Percentiles rank a stretch among this genome's conserved stretches.
phyloP scores from a whole-genome alignment of 2,888 invertebrate species.

The Hypercompe scribonia region DNA sequence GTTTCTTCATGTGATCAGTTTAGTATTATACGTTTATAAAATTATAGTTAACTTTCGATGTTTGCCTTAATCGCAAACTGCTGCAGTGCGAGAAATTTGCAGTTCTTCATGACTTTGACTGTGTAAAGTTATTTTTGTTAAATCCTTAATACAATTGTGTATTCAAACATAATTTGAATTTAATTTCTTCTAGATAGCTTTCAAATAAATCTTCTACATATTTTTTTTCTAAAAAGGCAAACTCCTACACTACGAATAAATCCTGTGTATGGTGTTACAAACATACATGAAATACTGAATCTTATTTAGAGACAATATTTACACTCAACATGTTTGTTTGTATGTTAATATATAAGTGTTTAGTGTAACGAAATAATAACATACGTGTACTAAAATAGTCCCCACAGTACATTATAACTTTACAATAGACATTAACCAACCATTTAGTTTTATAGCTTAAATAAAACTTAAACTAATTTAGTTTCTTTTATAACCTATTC shows the following conservation, averaged over 20 bases:
- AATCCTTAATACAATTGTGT: too few species aligned
- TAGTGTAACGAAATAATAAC: background rate
- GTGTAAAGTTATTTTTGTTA: background rate
- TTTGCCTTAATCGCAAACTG: background rate
- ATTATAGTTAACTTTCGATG: background rate
- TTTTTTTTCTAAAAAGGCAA: too few species aligned
- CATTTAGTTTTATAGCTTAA: conserved; percentile 29
- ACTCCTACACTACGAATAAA: too few species aligned
- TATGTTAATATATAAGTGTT: background rate
- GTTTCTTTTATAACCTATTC: conserved; percentile 27
- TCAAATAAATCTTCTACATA: too few species aligned
- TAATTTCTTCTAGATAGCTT: too few species aligned
- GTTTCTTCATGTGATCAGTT: background rate
- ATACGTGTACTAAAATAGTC: conserved; percentile 28
- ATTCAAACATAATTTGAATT: background rate
- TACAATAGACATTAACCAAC: conserved; percentile 12
- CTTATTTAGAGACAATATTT: background rate
- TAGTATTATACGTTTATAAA: background rate
- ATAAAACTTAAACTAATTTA: conserved; percentile 28
- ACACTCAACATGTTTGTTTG: background rate
- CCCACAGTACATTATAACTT: background rate
- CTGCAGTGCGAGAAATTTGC: background rate
- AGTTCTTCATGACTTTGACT: background rate
- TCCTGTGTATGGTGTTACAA: too few species aligned
- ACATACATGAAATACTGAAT: too few species aligned